Evolutionary conservation across 2,888 invertebrate genomes (phyloP).

Genomic region (Neocrepidodera transversa): DNA sequence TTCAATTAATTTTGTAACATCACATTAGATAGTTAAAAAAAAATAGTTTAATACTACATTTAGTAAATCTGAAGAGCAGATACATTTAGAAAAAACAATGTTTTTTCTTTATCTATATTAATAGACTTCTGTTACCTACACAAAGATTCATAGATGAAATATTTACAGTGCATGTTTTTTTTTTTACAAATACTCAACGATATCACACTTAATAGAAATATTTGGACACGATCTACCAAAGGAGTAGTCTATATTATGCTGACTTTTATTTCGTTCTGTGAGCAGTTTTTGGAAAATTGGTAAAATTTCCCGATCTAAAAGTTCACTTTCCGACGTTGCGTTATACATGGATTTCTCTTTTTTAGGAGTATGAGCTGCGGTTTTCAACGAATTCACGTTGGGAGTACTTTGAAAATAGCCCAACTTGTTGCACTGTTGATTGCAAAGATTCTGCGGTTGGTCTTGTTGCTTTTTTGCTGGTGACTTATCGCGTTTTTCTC

Average conservation of each 20-base stretch:
- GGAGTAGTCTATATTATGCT: conserved; percentile 71
- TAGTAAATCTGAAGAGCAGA: too few relatives aligned
- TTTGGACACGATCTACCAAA: conserved; percentile 90
- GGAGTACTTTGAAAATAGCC: conserved; percentile 70
- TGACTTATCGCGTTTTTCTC: conserved; percentile 54
- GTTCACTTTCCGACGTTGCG: conserved; percentile 83
- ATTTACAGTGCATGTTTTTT: too few relatives aligned
- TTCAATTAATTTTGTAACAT: too few relatives aligned
- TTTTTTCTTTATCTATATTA: too few relatives aligned
- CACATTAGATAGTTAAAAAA: too few relatives aligned
- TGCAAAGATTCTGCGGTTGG: conserved; percentile 51
- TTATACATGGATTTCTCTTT: conserved; percentile 65
- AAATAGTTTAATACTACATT: too few relatives aligned
- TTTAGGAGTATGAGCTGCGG: conserved; percentile 43
- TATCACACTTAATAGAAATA: conserved; percentile 95
- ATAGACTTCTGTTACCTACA: too few relatives aligned
- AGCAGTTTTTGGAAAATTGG: conserved; percentile 93
- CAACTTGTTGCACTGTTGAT: conserved; percentile 58
- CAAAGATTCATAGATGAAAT: too few relatives aligned
- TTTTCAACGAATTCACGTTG: conserved; percentile 61
- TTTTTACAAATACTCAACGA: conserved; percentile 89
- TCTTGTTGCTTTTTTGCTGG: conserved; percentile 44
- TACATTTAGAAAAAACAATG: too few relatives aligned
- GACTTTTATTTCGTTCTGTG: conserved; percentile 77
- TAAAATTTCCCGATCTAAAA: conserved; percentile 82